phyloP scores from a whole-genome alignment of 2,797 vertebrate species.

The Valencia hispanica region DNA sequence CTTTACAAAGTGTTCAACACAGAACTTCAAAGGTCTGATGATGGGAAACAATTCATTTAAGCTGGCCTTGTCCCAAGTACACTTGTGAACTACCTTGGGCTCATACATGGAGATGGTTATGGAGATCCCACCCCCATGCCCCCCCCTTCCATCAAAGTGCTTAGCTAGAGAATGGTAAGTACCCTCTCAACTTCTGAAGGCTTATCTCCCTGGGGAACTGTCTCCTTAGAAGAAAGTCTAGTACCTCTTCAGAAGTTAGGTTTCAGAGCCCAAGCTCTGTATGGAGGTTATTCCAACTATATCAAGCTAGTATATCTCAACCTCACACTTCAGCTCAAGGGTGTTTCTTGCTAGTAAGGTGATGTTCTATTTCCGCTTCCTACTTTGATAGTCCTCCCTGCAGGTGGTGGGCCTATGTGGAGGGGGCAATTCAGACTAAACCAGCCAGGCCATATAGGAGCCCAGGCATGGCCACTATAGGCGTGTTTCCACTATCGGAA shows the following conservation, averaged over 20 bases:
- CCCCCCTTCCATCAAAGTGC: not conserved
- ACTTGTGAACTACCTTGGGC: not conserved
- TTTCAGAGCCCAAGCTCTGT: not conserved
- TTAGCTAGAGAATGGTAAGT: not conserved
- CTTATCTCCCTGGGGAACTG: not conserved
- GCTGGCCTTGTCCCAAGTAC: not conserved
- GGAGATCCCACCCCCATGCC: not conserved
- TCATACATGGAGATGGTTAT: not conserved
- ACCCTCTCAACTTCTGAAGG: not conserved
- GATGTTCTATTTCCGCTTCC: too few species aligned
- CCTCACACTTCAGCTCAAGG: too few species aligned
- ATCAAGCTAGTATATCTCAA: too few species aligned
- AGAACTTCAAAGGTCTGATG: not conserved
- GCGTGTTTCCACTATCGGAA: too few species aligned
- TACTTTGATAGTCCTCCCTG: too few species aligned
- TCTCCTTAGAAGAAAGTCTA: not conserved
- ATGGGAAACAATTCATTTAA: not conserved
- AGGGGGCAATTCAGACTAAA: not conserved
- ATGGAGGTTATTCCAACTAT: too few species aligned
- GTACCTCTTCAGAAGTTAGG: not conserved
- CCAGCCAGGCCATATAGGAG: not conserved
- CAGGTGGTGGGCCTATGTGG: too few species aligned
- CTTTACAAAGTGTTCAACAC: not conserved
- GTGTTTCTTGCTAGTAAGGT: too few species aligned
- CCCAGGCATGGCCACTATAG: too few species aligned